Evolutionary conservation across 2,113 vertebrate genomes (phyloP).

Genomic region (Ceyx margarethae): DNA sequence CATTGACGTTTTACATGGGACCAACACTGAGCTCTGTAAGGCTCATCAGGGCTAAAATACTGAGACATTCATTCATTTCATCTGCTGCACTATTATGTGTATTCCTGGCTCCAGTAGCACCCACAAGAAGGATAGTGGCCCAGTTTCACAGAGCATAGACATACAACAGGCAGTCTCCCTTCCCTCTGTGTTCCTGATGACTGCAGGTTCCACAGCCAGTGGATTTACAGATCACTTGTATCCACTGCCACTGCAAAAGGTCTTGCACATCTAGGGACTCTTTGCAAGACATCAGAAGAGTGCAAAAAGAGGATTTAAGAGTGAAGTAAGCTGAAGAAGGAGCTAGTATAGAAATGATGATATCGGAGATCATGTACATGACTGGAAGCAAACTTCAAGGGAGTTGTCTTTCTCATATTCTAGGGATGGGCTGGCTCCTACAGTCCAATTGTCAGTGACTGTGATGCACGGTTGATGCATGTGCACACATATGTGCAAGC

Average conservation of each 20-base stretch:
- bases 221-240: not conserved
- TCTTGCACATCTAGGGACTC: not conserved
- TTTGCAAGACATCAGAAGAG: not conserved
- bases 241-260: not conserved
- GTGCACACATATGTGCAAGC: no score
- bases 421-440: not conserved
- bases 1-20: not conserved
- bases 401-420: not conserved
- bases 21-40: not conserved
- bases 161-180: not conserved
- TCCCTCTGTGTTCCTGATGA: not conserved
- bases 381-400: not conserved
- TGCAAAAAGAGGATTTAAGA: not conserved
- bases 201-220: not conserved
- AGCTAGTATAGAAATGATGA: not conserved
- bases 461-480: not conserved
- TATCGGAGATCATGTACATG: not conserved
- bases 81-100: not conserved
- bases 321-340: not conserved
- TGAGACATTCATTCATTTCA: not conserved
- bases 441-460: not conserved
- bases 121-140: not conserved
- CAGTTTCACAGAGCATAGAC: not conserved
- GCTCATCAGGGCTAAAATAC: not conserved
- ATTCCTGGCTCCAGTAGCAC: not conserved